Percentiles rank a stretch among this genome's conserved stretches.
Evolutionary conservation across 1,140 invertebrate species (phyloP).

Genomic region (Stegodyphus dumicola): DNA sequence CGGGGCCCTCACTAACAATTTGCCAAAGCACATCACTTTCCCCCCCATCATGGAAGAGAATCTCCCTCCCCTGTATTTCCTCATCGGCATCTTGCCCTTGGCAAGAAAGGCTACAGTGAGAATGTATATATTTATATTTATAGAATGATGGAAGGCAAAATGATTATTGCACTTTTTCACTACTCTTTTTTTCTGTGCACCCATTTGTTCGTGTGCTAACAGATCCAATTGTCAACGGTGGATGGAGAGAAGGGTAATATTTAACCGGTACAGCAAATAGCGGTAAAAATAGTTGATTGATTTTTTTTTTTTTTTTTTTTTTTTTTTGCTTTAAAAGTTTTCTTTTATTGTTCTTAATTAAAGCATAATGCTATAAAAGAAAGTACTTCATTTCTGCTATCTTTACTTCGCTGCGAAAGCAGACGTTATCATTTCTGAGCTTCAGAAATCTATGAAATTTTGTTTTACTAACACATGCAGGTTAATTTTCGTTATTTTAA

Average conservation of each 20-base stretch:
- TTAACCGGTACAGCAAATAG: neutral
- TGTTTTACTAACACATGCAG: no score
- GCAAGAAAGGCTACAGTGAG: neutral
- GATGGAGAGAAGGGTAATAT: neutral
- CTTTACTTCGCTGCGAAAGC: no score
- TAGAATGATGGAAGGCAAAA: constrained; percentile 40
- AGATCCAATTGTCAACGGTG: neutral
- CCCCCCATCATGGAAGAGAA: neutral
- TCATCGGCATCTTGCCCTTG: constrained; percentile 1
- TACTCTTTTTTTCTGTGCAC: neutral
- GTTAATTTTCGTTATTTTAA: no score
- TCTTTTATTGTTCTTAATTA: no score
- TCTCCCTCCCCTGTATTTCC: constrained; percentile 5
- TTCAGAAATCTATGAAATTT: no score
- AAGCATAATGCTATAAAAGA: no score
- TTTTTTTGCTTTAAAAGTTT: no score
- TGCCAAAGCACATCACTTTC: constrained; percentile 20
- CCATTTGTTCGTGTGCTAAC: constrained; percentile 22
- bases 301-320: no score
- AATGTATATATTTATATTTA: constrained; percentile 36
- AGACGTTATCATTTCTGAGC: no score
- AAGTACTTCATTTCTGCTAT: no score
- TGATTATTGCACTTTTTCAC: constrained; percentile 26
- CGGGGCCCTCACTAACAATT: constrained; percentile 40
- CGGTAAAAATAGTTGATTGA: no score